phyloP scores from a whole-genome alignment of 2,888 invertebrate genomes.

The Thereva unica region DNA sequence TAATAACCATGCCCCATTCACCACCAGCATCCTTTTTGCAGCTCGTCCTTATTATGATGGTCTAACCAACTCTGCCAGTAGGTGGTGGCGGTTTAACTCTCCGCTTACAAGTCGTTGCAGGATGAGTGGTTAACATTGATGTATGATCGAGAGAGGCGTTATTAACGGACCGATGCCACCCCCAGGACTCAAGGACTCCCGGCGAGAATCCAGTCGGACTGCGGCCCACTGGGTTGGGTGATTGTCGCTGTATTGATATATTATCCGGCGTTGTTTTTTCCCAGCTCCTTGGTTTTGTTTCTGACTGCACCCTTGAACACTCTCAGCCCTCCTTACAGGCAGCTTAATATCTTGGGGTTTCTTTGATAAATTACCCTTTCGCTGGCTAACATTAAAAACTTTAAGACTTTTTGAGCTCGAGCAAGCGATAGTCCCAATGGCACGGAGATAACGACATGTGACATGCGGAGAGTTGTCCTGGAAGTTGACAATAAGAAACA shows the following conservation, averaged over 20 bases:
- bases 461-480: too few relatives aligned
- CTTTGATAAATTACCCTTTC: conserved; percentile 33
- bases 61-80: too few relatives aligned
- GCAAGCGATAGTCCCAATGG: not conserved
- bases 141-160: conserved; percentile 36
- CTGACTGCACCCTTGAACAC: conserved; percentile 29
- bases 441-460: too few relatives aligned
- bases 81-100: too few relatives aligned
- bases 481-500: too few relatives aligned
- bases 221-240: not conserved
- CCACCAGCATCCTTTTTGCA: conserved; percentile 5
- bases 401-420: not conserved
- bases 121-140: conserved; percentile 22
- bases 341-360: conserved; percentile 20
- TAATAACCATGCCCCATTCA: conserved; percentile 26
- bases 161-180: conserved; percentile 31
- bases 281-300: conserved; percentile 21
- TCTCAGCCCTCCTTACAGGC: not conserved
- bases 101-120: not conserved
- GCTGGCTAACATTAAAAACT: conserved; percentile 7
- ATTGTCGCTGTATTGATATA: conserved; percentile 27
- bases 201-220: too few relatives aligned
- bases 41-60: conserved; percentile 11
- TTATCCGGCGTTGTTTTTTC: conserved; percentile 20
- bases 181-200: too few relatives aligned